phyloP scores from a whole-genome alignment of 2,113 vertebrate species.

The Ibidorhyncha struthersii region DNA sequence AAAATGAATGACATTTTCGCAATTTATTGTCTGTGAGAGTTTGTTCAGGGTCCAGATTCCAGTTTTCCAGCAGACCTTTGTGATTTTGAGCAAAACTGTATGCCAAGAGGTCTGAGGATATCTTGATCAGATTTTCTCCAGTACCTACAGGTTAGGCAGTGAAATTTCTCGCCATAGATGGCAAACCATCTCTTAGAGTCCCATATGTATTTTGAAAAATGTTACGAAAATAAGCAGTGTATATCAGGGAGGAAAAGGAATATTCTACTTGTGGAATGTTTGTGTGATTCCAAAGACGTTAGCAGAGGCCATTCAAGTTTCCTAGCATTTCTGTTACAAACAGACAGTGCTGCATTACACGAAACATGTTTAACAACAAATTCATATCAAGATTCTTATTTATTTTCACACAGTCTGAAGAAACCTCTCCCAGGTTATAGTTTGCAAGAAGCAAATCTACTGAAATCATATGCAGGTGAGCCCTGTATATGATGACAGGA shows the following conservation, averaged over 20 bases:
- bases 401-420: background rate
- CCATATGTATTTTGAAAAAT: background rate
- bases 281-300: background rate
- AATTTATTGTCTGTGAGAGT: background rate
- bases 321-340: background rate
- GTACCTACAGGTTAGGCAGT: background rate
- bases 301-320: background rate
- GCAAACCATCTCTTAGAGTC: background rate
- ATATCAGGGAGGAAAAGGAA: background rate
- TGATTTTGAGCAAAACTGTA: background rate
- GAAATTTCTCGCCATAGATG: background rate
- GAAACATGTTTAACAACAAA: background rate
- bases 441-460: background rate
- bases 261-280: background rate
- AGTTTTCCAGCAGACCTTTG: background rate
- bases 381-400: background rate
- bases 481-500: background rate
- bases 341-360: background rate
- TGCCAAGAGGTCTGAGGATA: background rate
- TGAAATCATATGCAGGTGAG: background rate
- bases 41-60: background rate
- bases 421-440: background rate
- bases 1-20: background rate
- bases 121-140: background rate
- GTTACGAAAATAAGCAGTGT: background rate